Conservation (phyloP, 1,140 invertebrate genomes). For the Himalopsyche phryganea region DNA sequence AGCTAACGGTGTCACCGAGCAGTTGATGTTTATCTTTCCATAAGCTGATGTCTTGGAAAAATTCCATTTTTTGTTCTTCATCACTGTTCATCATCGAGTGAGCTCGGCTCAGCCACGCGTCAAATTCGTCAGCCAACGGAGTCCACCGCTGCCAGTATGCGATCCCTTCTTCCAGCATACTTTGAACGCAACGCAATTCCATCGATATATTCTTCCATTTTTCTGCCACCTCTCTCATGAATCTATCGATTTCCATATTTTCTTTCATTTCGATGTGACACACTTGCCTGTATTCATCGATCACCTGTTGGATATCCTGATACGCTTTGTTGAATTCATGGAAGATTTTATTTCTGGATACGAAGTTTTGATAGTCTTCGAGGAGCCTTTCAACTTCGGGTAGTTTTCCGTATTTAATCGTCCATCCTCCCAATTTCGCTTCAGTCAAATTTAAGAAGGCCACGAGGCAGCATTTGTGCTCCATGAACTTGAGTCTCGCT, state of each 20-base stretch:
- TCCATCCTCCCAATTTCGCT: slow-evolving; percentile 84
- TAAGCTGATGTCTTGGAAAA: slow-evolving; percentile 83
- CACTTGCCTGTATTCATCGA: slow-evolving; percentile 86
- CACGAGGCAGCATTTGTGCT: slow-evolving; percentile 89
- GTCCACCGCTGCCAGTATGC: slow-evolving; percentile 86
- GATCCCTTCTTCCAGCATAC: slow-evolving; percentile 84
- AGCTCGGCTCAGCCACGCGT: slow-evolving; percentile 75
- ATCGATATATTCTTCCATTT: slow-evolving; percentile 88
- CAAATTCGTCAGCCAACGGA: slow-evolving; percentile 67
- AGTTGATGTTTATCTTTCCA: slow-evolving; percentile 86
- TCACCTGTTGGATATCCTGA: slow-evolving; percentile 85
- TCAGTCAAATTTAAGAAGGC: slow-evolving; percentile 87
- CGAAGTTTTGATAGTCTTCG: slow-evolving; percentile 88
- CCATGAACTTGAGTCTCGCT: slow-evolving; percentile 81
- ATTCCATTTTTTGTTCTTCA: slow-evolving; percentile 84
- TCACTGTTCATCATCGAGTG: slow-evolving; percentile 70
- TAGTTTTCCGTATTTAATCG: slow-evolving; percentile 80
- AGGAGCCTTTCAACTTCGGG: slow-evolving; percentile 79
- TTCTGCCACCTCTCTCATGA: slow-evolving; percentile 80
- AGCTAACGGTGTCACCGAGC: slow-evolving; percentile 80
- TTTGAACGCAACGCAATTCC: slow-evolving; percentile 84
- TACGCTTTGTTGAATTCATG: slow-evolving; percentile 92
- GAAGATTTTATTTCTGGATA: slow-evolving; percentile 87
- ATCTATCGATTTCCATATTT: slow-evolving; percentile 72
- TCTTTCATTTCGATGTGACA: slow-evolving; percentile 77